Percentiles rank a stretch among this genome's conserved stretches.
These are phyloP conservation scores for Sparus aurata DNA, from an alignment of 2,797 vertebrate species.

Conservation along the genomic window DNA sequence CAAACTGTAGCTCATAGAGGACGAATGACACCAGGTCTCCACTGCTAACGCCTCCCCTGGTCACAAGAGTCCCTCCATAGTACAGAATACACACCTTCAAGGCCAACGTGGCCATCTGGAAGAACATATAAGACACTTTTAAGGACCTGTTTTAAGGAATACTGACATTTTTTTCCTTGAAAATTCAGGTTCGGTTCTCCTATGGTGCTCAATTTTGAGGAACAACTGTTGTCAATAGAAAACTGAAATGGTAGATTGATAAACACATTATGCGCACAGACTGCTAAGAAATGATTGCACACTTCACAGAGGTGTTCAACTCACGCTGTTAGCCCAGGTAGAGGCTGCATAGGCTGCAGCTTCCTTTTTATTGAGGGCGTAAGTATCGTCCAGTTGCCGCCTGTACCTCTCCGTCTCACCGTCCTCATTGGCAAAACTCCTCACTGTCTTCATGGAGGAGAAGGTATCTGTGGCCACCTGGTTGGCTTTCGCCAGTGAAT, in stretches of 20 bases:
- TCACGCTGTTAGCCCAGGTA: conserved; percentile 87
- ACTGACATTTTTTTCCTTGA: not conserved
- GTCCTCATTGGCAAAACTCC: conserved; percentile 93
- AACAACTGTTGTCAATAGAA: too few species aligned
- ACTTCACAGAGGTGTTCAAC: conserved; percentile 41
- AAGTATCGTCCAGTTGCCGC: conserved; percentile 79
- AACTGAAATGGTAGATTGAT: not conserved
- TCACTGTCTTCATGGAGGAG: conserved; percentile 89
- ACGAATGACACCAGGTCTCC: conserved; percentile 92
- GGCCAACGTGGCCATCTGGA: conserved; percentile 88
- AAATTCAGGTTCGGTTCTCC: not conserved
- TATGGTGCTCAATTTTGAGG: not conserved
- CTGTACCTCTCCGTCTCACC: conserved; percentile 84
- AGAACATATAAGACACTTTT: conserved; percentile 17
- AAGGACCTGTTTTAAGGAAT: not conserved
- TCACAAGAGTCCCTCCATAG: conserved; percentile 89
- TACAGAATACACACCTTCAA: conserved; percentile 91
- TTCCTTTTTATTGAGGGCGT: conserved; percentile 83
- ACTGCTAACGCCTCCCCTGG: conserved; percentile 83
- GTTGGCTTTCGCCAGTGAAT: conserved; percentile 87
- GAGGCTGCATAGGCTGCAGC: conserved; percentile 81
- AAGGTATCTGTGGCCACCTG: conserved; percentile 92
- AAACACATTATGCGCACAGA: not conserved
- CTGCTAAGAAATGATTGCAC: not conserved
- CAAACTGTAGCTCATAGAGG: conserved; percentile 92